Percentiles rank a stretch among this genome's conserved stretches.
These are phyloP conservation scores for Theretra japonica DNA, from an alignment of 2,888 invertebrate species.

Conservation along the genomic window DNA sequence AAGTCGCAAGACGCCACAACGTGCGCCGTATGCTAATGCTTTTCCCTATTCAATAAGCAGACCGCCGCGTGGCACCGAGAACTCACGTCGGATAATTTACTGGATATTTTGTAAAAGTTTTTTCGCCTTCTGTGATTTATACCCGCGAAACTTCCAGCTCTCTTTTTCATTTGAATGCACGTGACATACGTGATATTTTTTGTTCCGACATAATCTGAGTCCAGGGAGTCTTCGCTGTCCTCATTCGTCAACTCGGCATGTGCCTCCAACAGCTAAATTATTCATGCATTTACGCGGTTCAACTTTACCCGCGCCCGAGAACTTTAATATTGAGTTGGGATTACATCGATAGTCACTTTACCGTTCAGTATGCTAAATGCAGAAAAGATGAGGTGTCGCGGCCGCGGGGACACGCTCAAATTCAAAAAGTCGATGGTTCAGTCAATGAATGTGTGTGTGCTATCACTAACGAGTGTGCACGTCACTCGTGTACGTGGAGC, in stretches of 20 bases:
- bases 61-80: constrained; percentile 82
- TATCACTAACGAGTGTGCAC: constrained; percentile 69
- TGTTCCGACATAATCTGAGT: constrained; percentile 79
- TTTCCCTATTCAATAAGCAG: constrained; percentile 84
- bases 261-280: constrained; percentile 79
- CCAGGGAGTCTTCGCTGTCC: constrained; percentile 69
- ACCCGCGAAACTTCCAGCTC: constrained; percentile 82
- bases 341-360: constrained; percentile 77
- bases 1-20: constrained; percentile 73
- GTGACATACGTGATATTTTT: constrained; percentile 84
- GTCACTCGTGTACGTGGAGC: constrained; percentile 73
- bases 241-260: constrained; percentile 78
- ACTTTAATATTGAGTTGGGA: constrained; percentile 74
- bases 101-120: constrained; percentile 85
- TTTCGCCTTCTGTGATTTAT: constrained; percentile 84
- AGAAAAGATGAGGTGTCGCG: constrained; percentile 62
- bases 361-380: constrained; percentile 71
- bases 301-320: constrained; percentile 69
- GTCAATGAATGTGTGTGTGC: constrained; percentile 75
- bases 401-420: constrained; percentile 50
- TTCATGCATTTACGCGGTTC: constrained; percentile 81
- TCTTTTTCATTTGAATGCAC: constrained; percentile 85
- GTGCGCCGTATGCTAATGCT: constrained; percentile 82
- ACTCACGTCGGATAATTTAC: constrained; percentile 85
- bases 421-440: constrained; percentile 75